Evolutionary conservation across 2,888 invertebrate genomes (phyloP), one percentile per base, ranked within the genome.

Genomic region (Temnothorax ravouxi): DNA sequence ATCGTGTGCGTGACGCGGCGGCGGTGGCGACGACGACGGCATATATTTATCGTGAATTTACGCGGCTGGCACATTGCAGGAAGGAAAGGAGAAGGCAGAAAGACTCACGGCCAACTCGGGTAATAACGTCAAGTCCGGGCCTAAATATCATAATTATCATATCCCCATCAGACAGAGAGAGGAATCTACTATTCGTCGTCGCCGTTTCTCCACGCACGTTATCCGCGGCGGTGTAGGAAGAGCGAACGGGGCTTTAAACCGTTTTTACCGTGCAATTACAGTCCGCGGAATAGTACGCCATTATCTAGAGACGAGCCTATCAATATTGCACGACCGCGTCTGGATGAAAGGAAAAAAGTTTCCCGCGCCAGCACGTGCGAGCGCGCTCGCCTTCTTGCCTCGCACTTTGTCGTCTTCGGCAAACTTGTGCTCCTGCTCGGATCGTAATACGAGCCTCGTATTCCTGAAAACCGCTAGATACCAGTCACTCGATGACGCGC

Each of bases 261-360:
- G 86, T 86, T 88, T 82, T 74, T 71, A 80, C 76, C 82, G 83
- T 86, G 83, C 88, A 91, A 91, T 91, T 90, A 91, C 87, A 90
- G 84, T 69, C 50, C 34, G 69, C 69, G 56, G 82, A 67, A 61
- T 34, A 64, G 54, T 38, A 77, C 64, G 66, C 71, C 76, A 84
- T 89, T 88, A 84, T 67, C 79, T 84, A 64, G 80, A 84, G 80
- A 64, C 80, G 61, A 62, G 59, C 62, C 50, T 80, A 85, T 89
- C 89, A 87, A 89, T 85, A 87, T 79, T 84, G 77, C 54, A 76
- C 71, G 71, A 44, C 50, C 47, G 77, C 59, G 75, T 72, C 56
- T 62, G 83, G 79, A 80, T 54, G 64, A 82, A 82, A 75, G 67
- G 72, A 56, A 87, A 87, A 84, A 81, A 72, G 15, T 67, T 66